Percentiles rank a stretch among this genome's conserved stretches.
Conservation (phyloP, 2,113 vertebrate genomes). For the Haemorhous mexicanus region DNA sequence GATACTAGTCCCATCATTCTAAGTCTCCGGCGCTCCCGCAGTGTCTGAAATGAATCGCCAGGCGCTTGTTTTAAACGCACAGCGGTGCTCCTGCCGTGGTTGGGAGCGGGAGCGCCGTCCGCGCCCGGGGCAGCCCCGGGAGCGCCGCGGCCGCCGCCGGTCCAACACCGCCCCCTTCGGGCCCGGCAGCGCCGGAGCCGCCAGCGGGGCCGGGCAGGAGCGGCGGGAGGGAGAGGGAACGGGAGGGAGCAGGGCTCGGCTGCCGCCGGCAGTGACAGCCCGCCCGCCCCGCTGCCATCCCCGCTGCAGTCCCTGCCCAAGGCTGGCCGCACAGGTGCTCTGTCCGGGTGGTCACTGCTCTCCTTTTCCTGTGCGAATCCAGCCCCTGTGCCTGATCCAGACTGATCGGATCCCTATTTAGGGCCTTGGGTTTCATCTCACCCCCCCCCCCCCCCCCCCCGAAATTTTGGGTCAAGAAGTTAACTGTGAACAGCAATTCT, state of each 20-base stretch:
- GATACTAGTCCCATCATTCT: accelerated
- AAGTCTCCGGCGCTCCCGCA: accelerated
- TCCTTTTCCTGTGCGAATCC: accelerated
- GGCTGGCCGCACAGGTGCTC: not conserved
- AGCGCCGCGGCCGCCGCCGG: not conserved
- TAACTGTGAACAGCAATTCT: not conserved
- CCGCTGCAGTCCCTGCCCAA: accelerated
- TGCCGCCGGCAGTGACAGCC: not conserved
- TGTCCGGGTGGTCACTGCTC: accelerated
- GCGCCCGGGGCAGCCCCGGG: not conserved
- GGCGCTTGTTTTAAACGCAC: accelerated
- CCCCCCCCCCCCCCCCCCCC: accelerated
- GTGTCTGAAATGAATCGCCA: accelerated
- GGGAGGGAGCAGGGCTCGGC: accelerated
- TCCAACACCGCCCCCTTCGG: constrained; percentile 29
- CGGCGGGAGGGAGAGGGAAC: not conserved
- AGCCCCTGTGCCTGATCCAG: accelerated
- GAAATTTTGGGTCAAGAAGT: not conserved
- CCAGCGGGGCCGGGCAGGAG: too few relatives aligned
- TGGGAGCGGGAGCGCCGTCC: not conserved
- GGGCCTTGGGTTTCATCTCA: accelerated
- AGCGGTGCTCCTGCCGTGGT: accelerated
- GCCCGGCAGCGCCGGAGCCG: not conserved
- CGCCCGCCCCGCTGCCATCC: not conserved
- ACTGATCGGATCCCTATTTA: accelerated